Conservation (phyloP, 2,888 invertebrate genomes). For the Patella pellucida region DNA sequence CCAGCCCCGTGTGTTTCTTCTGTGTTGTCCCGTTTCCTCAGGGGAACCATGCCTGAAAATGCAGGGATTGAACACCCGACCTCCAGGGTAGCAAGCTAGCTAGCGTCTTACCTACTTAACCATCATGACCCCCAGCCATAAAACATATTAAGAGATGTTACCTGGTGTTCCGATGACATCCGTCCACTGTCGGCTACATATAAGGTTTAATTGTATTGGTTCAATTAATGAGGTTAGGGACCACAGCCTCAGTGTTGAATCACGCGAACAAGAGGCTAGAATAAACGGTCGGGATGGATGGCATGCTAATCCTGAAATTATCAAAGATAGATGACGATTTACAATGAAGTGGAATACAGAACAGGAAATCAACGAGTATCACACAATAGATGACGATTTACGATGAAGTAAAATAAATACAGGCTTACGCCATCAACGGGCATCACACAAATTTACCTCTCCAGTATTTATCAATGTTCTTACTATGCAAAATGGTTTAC, state of each 20-base stretch:
- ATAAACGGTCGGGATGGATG: conserved; percentile 71
- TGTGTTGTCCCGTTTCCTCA: too few species aligned
- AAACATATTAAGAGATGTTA: conserved; percentile 22
- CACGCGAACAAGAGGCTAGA: conserved; percentile 71
- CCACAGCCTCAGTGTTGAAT: conserved; percentile 72
- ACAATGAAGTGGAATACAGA: not conserved
- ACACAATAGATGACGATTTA: not conserved
- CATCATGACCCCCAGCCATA: too few species aligned
- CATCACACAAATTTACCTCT: not conserved
- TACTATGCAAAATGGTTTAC: too few species aligned
- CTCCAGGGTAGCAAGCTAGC: too few species aligned
- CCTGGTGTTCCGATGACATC: conserved; percentile 54
- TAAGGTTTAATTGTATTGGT: conserved; percentile 66
- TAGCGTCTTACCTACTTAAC: too few species aligned
- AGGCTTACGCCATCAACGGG: not conserved
- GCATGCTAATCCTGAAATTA: conserved; percentile 68
- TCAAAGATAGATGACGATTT: not conserved
- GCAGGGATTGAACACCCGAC: too few species aligned
- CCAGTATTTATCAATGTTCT: too few species aligned
- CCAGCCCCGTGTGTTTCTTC: too few species aligned
- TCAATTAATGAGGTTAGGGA: conserved; percentile 68
- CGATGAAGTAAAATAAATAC: not conserved
- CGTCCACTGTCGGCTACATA: conserved; percentile 63
- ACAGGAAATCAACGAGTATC: not conserved
- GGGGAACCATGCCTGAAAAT: too few species aligned